phyloP scores from a whole-genome alignment of 2,797 vertebrate genomes.

The Scomberomorus guttatus region DNA sequence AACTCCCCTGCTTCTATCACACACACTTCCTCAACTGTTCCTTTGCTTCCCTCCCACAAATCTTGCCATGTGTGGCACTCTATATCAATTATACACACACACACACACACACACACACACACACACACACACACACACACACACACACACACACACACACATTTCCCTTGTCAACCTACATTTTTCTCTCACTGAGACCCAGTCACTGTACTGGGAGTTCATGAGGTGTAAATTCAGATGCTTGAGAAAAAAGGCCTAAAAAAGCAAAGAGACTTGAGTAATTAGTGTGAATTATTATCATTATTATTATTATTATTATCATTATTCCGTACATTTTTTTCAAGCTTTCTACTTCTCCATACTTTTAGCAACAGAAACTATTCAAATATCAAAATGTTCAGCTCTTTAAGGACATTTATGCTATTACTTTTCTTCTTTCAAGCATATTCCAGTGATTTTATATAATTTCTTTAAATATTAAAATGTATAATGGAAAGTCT shows the following conservation, averaged over 20 bases:
- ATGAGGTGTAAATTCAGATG: conserved; percentile 30
- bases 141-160: conserved; percentile 30
- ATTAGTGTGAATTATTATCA: too few relatives aligned
- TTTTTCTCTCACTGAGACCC: conserved; percentile 43
- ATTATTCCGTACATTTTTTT: too few relatives aligned
- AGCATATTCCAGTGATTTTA: too few relatives aligned
- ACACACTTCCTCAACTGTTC: conserved; percentile 17
- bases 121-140: conserved; percentile 20
- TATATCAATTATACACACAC: conserved; percentile 21
- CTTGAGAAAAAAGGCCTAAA: conserved; percentile 6
- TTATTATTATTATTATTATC: too few relatives aligned
- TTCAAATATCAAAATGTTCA: too few relatives aligned
- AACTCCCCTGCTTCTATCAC: conserved; percentile 64
- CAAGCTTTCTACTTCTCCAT: too few relatives aligned
- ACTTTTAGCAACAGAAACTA: too few relatives aligned
- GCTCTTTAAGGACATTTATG: too few relatives aligned
- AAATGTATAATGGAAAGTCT: too few relatives aligned
- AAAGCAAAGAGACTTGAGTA: neutral
- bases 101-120: conserved; percentile 22
- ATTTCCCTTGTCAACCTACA: conserved; percentile 57
- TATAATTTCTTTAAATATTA: too few relatives aligned
- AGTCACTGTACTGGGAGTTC: conserved; percentile 25
- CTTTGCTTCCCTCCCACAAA: conserved; percentile 19
- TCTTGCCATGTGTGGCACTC: conserved; percentile 10
- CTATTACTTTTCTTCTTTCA: too few relatives aligned